A percentile compares a stretch with the other conserved stretches of the same genome.
Evolutionary conservation across 2,888 invertebrate genomes (phyloP).

Genomic region (Limnephilus auricula): DNA sequence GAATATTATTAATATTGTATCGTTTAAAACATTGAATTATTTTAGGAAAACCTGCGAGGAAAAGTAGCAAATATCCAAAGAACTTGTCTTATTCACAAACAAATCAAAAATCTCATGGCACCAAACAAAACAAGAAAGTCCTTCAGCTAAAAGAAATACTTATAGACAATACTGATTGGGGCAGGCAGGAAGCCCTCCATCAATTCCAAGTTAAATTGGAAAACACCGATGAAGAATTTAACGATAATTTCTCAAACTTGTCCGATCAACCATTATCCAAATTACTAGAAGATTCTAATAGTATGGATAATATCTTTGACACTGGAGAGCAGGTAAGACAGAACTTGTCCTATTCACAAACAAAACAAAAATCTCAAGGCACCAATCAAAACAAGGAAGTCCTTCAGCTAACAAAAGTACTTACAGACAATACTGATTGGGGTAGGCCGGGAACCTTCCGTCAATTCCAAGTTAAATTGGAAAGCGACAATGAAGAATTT

Average conservation of each 20-base stretch:
- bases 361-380: not conserved
- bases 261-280: not conserved
- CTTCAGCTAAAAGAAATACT: not conserved
- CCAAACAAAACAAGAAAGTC: not conserved
- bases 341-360: not conserved
- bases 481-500: not conserved
- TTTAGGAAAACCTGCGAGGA: not conserved
- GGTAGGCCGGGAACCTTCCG: not conserved
- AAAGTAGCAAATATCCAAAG: not conserved
- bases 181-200: not conserved
- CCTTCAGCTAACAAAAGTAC: not conserved
- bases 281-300: not conserved
- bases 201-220: not conserved
- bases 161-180: not conserved
- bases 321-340: not conserved
- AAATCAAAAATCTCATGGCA: not conserved
- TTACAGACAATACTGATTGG: not conserved
- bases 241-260: not conserved
- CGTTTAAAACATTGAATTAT: not conserved
- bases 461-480: not conserved
- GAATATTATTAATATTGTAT: not conserved
- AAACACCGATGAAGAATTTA: not conserved
- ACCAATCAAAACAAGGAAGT: not conserved
- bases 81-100: conserved; percentile 7
- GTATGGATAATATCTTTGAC: not conserved